A percentile compares a stretch with the other conserved stretches of the same genome.
phyloP scores from a whole-genome alignment of 2,888 invertebrate genomes.

The Lacanobia oleracea region DNA sequence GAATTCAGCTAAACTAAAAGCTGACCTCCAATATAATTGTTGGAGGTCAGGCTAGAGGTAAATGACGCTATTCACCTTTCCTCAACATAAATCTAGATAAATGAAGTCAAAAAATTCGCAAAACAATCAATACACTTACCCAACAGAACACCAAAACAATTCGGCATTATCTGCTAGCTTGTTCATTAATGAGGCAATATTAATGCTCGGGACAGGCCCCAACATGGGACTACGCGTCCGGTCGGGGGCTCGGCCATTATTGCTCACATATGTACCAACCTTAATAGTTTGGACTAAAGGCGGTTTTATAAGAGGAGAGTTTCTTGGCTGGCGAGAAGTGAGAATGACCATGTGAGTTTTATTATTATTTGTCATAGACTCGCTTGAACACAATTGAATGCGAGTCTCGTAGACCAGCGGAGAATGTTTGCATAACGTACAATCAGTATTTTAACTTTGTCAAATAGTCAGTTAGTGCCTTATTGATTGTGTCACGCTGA shows the following conservation, averaged over 20 bases:
- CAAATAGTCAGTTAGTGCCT: no score
- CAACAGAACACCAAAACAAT: constrained; percentile 2
- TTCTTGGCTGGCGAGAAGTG: neutral
- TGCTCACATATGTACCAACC: constrained; percentile 41
- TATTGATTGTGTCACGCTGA: no score
- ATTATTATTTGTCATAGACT: no score
- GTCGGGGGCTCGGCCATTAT: constrained; percentile 30
- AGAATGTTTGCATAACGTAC: no score
- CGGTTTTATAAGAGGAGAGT: neutral
- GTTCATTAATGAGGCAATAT: constrained; percentile 55
- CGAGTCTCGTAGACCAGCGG: no score
- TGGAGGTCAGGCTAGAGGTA: no score
- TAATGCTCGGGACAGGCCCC: constrained; percentile 43
- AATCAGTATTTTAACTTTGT: no score
- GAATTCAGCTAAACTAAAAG: no score
- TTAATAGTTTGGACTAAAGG: constrained; percentile 23
- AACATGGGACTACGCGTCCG: constrained; percentile 18
- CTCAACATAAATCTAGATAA: neutral
- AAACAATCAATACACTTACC: neutral
- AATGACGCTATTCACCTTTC: no score
- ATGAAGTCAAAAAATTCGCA: neutral
- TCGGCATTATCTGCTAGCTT: constrained; percentile 19
- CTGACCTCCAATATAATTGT: no score
- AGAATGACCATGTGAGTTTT: neutral
- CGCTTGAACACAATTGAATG: no score